A percentile compares a stretch with the other conserved stretches of the same genome.
These are phyloP conservation scores for Zeus faber DNA, from an alignment of 2,113 vertebrate species.

Conservation along the genomic window DNA sequence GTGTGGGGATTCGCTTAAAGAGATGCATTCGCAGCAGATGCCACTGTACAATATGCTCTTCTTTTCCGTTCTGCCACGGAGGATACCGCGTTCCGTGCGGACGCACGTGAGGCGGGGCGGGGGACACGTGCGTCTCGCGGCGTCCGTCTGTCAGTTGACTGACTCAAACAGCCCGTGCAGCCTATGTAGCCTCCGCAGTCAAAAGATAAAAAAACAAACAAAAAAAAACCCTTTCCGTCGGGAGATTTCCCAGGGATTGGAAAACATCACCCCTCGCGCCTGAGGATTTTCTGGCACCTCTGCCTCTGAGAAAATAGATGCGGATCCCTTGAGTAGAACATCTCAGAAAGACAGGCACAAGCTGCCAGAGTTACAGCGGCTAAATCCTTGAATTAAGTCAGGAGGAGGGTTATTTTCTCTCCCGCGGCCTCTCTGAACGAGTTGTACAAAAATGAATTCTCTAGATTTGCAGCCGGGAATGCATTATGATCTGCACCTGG, in stretches of 20 bases:
- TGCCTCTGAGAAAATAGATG: constrained; percentile 34
- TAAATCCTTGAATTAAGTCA: constrained; percentile 51
- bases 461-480: too few species aligned
- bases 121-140: too few species aligned
- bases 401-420: constrained; percentile 21
- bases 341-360: constrained; percentile 25
- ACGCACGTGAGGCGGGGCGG: too few species aligned
- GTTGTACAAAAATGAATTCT: constrained; percentile 11
- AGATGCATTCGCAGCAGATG: too few species aligned
- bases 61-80: too few species aligned
- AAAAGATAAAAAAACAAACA: constrained; percentile 52
- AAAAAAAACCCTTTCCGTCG: too few species aligned
- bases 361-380: constrained; percentile 25
- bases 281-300: constrained; percentile 36
- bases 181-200: constrained; percentile 38
- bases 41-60: too few species aligned
- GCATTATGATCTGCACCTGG: constrained; percentile 54
- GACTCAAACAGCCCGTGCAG: too few species aligned
- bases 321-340: constrained; percentile 34
- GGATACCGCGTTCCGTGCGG: too few species aligned
- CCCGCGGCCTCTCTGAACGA: too few species aligned
- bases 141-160: too few species aligned
- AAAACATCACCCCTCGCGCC: constrained; percentile 31
- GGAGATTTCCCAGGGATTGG: constrained; percentile 42
- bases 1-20: constrained; percentile 37